Evolutionary conservation across 2,888 invertebrate genomes (phyloP), one percentile per base, ranked within the genome.

Genomic region (Autographa gamma): DNA sequence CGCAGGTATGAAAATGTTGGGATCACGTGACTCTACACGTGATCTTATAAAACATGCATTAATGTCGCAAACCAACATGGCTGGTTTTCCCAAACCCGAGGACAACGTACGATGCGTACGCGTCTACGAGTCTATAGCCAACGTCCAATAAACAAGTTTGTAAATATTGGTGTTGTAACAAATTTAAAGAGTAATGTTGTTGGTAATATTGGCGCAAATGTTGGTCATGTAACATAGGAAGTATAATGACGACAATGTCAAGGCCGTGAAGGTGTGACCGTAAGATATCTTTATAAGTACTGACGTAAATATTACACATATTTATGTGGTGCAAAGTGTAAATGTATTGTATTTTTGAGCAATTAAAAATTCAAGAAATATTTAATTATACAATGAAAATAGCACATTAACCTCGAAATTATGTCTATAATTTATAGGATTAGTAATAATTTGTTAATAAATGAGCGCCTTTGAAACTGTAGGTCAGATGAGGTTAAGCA

Each of bases 11-110:
- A 66, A 69, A 70, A 65, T 62, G 60, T 59, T 38, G 38, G 38
- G 54, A 2, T 58, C 74, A 73, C 80, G 76, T 73, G 79, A 74
- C 58, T 52, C n/a, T 32, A 75, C 71, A 83, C 82, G 82, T 83
- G 82, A 67, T 71, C 66, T 64, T 63, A 61, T 79, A 77, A 80
- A 76, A 74, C 75, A 78, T 79, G 78, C 81, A 77, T 69, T 77
- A 71, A 79, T 73, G 70, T 77, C 67, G 73, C 64, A 48, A 67
- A 71, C 66, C 56, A 66, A 72, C 72, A 74, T 65, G 48, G 32
- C 76, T 74, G 86, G 86, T 81, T 86, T 86, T 85, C 69, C 86
- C 85, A 74, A 60, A 59, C 7, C 61, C 63, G 81, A 80, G 80
- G 80, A 83, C 80, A 80, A 76, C 79, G 79, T 66, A 63, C 82